A percentile compares a stretch with the other conserved stretches of the same genome.
Conservation (phyloP, 2,113 vertebrate genomes). For the Montifringilla adamsi region DNA sequence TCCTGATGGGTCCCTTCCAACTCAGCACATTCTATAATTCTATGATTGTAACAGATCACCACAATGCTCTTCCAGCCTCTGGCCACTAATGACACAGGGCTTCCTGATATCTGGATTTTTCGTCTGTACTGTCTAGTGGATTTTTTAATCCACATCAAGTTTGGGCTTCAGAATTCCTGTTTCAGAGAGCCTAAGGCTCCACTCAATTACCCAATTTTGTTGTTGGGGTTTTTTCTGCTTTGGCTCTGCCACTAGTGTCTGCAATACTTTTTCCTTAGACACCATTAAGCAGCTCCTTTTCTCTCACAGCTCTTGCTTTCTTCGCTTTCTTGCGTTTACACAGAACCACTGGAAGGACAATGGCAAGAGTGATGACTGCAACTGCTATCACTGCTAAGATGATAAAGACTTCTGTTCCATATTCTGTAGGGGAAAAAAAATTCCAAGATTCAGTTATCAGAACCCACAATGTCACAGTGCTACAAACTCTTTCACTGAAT, state of each 20-base stretch:
- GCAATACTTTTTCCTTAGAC: conserved; percentile 2
- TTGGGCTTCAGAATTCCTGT: not conserved
- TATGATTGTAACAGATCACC: not conserved
- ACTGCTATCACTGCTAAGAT: conserved; percentile 66
- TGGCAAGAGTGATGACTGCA: conserved; percentile 53
- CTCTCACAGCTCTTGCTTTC: conserved; percentile 29
- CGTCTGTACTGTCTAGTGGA: not conserved
- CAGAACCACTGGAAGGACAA: conserved; percentile 69
- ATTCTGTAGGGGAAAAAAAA: conserved; percentile 62
- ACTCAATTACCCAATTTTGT: not conserved
- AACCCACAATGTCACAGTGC: not conserved
- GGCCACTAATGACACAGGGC: not conserved
- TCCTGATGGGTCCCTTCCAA: not conserved
- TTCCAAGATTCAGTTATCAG: not conserved
- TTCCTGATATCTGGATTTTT: not conserved
- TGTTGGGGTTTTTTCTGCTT: not conserved
- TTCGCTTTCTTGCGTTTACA: conserved; percentile 69
- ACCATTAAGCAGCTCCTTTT: conserved; percentile 57
- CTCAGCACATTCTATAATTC: not conserved
- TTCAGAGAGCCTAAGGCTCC: not conserved
- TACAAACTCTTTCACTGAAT: not conserved
- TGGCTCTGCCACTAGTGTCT: not conserved
- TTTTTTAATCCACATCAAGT: not conserved
- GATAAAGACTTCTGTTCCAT: conserved; percentile 71
- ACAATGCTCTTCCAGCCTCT: not conserved